A percentile compares a stretch with the other conserved stretches of the same genome.
These are phyloP conservation scores for Drosophila koepferae DNA, from an alignment of 2,888 invertebrate species.

Conservation along the genomic window DNA sequence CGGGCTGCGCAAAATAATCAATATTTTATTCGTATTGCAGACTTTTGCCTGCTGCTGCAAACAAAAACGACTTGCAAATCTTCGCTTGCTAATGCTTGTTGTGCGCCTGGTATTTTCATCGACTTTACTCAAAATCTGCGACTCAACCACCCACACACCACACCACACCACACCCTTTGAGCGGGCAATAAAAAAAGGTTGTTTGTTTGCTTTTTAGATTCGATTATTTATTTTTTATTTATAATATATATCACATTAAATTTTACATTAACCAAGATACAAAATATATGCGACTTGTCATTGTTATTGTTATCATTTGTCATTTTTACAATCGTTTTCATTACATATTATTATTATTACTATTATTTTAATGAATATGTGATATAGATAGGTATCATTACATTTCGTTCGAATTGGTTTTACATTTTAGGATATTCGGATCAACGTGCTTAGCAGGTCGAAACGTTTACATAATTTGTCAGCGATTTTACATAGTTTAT, in stretches of 20 bases:
- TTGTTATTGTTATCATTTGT: constrained; percentile 39
- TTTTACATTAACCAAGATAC: constrained; percentile 76
- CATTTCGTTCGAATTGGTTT: constrained; percentile 30
- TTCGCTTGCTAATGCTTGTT: neutral
- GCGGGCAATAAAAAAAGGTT: neutral
- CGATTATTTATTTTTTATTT: constrained; percentile 30
- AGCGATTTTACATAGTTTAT: constrained; percentile 9
- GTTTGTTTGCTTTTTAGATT: neutral
- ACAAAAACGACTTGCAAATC: neutral
- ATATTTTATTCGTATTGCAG: neutral
- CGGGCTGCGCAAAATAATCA: neutral
- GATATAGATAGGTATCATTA: constrained; percentile 7
- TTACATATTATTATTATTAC: neutral
- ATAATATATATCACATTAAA: constrained; percentile 82
- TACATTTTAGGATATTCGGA: constrained; percentile 16
- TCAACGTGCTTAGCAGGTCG: constrained; percentile 50
- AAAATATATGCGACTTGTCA: constrained; percentile 65
- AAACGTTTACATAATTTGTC: constrained; percentile 12
- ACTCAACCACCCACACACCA: neutral
- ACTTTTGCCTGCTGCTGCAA: neutral
- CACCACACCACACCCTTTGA: too few species aligned
- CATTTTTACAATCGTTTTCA: constrained; percentile 41
- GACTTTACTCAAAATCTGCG: neutral
- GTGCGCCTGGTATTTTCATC: neutral
- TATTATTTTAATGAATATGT: constrained; percentile 9